These are phyloP conservation scores for Herpetotheres cachinnans DNA, from an alignment of 2,113 vertebrate genomes.

Conservation along the genomic window DNA sequence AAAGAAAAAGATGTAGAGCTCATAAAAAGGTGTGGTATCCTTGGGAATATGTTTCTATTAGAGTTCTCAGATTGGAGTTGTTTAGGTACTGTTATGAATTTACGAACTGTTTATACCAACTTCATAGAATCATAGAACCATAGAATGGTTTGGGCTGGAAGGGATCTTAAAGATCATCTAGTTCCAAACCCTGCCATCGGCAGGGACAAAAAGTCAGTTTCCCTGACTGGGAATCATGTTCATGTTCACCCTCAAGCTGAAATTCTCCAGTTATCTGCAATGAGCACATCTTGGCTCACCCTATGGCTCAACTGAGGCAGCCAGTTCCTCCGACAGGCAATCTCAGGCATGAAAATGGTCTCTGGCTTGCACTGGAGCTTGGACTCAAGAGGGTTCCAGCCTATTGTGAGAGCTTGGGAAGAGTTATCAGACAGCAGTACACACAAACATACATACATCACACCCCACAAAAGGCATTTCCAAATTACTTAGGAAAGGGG, in stretches of 20 bases:
- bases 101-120: not conserved
- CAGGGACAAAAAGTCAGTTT: too few relatives aligned
- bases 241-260: not conserved
- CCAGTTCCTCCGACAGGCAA: not conserved
- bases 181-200: too few relatives aligned
- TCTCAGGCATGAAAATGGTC: not conserved
- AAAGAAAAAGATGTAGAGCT: not conserved
- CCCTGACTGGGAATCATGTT: too few relatives aligned
- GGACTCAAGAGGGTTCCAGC: not conserved
- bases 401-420: not conserved
- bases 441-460: not conserved
- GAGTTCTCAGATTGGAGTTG: not conserved
- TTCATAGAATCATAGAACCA: not conserved
- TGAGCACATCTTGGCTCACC: not conserved
- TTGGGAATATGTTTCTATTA: not conserved
- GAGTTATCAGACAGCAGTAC: not conserved
- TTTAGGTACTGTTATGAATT: not conserved
- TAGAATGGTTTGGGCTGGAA: too few relatives aligned
- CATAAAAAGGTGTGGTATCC: not conserved
- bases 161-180: too few relatives aligned
- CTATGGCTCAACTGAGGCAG: not conserved
- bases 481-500: fast-evolving
- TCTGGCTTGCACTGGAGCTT: not conserved
- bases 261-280: not conserved
- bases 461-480: not conserved